A percentile compares a stretch with the other conserved stretches of the same genome.
Conservation (phyloP, 2,797 vertebrate genomes). For the Cossypha niveicapilla region DNA sequence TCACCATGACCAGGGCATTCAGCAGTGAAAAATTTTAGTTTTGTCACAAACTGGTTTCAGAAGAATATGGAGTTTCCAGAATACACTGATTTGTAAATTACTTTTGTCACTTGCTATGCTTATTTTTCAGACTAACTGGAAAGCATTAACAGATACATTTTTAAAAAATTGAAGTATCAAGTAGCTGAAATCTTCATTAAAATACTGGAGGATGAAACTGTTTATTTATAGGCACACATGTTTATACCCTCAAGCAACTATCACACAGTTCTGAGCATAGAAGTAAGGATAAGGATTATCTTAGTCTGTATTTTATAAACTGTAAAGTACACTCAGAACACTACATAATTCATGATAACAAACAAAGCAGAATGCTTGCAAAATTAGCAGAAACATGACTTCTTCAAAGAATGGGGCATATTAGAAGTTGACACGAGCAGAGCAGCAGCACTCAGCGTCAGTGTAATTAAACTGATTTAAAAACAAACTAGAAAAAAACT, state of each 20-base stretch:
- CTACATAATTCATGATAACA: background rate
- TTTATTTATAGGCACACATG: background rate
- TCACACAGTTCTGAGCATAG: background rate
- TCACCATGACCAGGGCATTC: background rate
- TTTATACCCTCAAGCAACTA: background rate
- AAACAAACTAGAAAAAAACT: background rate
- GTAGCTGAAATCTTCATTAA: background rate
- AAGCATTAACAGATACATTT: background rate
- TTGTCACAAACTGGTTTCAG: background rate
- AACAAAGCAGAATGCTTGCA: background rate
- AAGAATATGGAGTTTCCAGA: background rate
- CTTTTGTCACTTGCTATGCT: background rate
- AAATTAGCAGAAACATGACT: background rate
- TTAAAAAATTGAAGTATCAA: background rate
- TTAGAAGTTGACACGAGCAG: background rate
- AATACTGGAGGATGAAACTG: background rate
- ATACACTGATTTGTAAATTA: background rate
- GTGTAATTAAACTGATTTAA: background rate
- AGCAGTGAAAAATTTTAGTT: background rate
- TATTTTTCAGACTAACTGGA: background rate
- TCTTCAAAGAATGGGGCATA: background rate
- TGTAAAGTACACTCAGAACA: background rate
- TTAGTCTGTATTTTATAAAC: background rate
- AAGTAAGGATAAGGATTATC: background rate
- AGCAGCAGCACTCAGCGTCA: rapidly evolving